Evolutionary conservation across 2,113 vertebrate genomes (phyloP), one percentile per base, ranked within the genome.

Genomic region (Monarcha castaneiventris): DNA sequence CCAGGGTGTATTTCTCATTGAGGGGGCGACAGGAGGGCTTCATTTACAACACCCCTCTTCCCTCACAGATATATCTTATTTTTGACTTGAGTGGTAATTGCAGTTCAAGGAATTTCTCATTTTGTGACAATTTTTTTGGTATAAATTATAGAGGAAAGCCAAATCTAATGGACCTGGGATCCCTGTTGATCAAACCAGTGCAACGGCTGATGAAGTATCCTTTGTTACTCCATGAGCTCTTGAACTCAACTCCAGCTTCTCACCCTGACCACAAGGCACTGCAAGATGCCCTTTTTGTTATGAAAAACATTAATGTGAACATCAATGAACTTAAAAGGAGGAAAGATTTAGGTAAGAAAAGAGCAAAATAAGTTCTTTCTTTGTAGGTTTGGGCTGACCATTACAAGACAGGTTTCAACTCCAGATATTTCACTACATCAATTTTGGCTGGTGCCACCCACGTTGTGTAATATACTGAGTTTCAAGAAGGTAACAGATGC

Each of bases 191-290:
- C 96, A 99, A 99, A 90, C 99, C 99, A 5, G 99, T 99, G 39
- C 99, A 99, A 94, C 98, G 99, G 21, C 97, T 99, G 95, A 99
- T 99, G 99, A 99, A 99, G 95, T 99, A 99, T 68, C 99, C 99
- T 0, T 94, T 99, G 85, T 95, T 99, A 68, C 97, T 99, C 55
- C 97, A 97, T 27, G 99, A 99, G 89, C 98, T 99, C 59, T 98
- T 98, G 97, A 98, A 98, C 75, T 97, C 99, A 37, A 99, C 99
- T 18, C 99, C 99, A 29, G 89, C 97, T n/a, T 97, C 98, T 85
- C 99, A 99, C 87, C 98, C 98, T 2, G 99, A 99, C 97, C 96
- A 97, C 41, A 95, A 43, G 39, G 97, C 75, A 0, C 95, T 99
- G 73, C 98, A 99, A 90, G 97, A 99, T 30, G 99, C 99, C 4